These are phyloP conservation scores for Phortica variegata DNA, from an alignment of 1,140 invertebrate genomes.

Conservation along the genomic window DNA sequence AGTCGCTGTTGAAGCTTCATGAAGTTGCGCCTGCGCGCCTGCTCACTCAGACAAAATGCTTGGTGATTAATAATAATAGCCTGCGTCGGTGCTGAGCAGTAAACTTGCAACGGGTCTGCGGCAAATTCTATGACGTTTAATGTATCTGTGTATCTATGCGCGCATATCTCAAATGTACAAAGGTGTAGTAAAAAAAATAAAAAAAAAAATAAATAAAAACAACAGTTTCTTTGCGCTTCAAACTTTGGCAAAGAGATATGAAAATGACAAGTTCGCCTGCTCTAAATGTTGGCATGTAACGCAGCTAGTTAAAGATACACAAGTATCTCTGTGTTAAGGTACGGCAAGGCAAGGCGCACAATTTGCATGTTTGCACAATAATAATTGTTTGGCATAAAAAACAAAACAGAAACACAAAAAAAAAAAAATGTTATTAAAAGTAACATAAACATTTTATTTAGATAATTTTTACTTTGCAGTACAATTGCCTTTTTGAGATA, in stretches of 20 bases:
- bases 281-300: slow-evolving; percentile 34
- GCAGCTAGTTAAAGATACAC: too few species aligned
- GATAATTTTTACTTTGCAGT: slow-evolving; percentile 38
- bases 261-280: slow-evolving; percentile 48
- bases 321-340: slow-evolving; percentile 11
- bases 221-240: slow-evolving; percentile 10
- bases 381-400: slow-evolving; percentile 37
- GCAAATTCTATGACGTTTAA: too few species aligned
- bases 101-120: too few species aligned
- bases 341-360: slow-evolving; percentile 37
- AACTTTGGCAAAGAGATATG: slow-evolving; percentile 28
- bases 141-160: not conserved
- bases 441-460: slow-evolving; percentile 53
- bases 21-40: slow-evolving; percentile 36
- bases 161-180: not conserved
- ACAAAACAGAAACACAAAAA: slow-evolving; percentile 41
- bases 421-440: too few species aligned
- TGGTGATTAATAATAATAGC: slow-evolving; percentile 54
- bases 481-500: too few species aligned
- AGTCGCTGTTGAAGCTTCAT: slow-evolving; percentile 29
- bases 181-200: not conserved
- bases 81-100: not conserved
- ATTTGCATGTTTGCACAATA: slow-evolving; percentile 55
- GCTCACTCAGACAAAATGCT: slow-evolving; percentile 41
- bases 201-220: not conserved